Base-by-base conservation (phyloP, 2,113 vertebrate species). In the Misgurnus anguillicaudatus region DNA sequence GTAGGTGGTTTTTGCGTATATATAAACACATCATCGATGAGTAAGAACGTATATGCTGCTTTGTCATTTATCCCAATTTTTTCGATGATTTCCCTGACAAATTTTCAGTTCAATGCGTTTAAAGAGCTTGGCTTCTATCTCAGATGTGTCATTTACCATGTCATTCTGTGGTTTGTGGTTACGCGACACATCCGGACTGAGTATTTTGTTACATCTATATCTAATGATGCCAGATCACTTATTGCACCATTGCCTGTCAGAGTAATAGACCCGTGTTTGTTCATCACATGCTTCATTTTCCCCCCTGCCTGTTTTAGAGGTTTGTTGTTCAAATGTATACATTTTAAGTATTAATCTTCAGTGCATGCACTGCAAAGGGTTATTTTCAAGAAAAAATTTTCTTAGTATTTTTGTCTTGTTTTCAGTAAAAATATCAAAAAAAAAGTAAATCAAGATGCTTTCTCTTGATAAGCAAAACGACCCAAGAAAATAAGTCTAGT, bases 131-230 rank as follows among this genome's bases (percentile, higher is more conserved):
- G 19, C 51, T 58, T 39, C 51, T n/a, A 73, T 24, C 10, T 45
- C 41, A 8, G n/a, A 17, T 74, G n/a, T 74, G 57, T 6, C 57
- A 47, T 74, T 61, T 41, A 74, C 9, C 39, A 2, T 60, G 53
- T 73, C 71, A 61, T 47, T 61, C 42, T 74, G 71, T 61, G 55
- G 71, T 74, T n/a, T 60, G 57, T 61, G 71, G 55, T 39, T 24
- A 74, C 38, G 21, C 8, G 14, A 58, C 57, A 45, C 41, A 45
- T 71, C 55, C 60, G 74, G 69, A 60, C 82, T 36, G 38, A 0
- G 47, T 64, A 36, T 70, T 74, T 48, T 48, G 36, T 14, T 17
- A 14, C 65, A 41, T 42, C 21, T 64, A 19, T 68, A 36, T 66
- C n/a, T 61, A 36, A 53, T 66, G 36, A 36, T 63, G 61, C 5